phyloP scores from a whole-genome alignment of 2,797 vertebrate species.

The Siniperca obscura region DNA sequence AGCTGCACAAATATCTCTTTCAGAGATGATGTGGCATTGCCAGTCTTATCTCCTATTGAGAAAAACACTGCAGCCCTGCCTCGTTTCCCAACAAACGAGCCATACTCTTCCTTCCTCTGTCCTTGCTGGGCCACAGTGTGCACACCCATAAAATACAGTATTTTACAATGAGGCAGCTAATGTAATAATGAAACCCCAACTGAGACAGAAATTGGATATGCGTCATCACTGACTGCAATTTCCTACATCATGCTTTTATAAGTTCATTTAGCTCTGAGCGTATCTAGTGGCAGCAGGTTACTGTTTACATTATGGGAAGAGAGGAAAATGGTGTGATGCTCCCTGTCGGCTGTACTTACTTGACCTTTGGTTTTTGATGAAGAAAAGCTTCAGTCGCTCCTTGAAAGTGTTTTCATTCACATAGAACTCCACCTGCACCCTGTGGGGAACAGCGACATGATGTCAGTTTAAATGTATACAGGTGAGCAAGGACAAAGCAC shows the following conservation, averaged over 20 bases:
- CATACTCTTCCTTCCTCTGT: not conserved
- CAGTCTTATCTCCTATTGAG: conserved; percentile 43
- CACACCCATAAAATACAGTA: conserved; percentile 17
- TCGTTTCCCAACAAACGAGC: conserved; percentile 45
- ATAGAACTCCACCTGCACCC: conserved; percentile 91
- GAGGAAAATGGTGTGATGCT: not conserved
- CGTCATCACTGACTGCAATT: conserved; percentile 32
- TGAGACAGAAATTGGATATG: conserved; percentile 53
- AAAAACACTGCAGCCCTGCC: conserved; percentile 36
- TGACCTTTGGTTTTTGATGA: conserved; percentile 93
- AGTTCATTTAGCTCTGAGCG: conserved; percentile 30
- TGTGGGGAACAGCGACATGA: conserved; percentile 59
- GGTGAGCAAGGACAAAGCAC: not conserved
- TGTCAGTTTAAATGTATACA: conserved; percentile 15
- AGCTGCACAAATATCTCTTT: conserved; percentile 11
- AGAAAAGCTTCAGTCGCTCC: conserved; percentile 90
- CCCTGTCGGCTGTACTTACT: conserved; percentile 82
- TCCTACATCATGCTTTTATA: conserved; percentile 39
- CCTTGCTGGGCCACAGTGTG: not conserved
- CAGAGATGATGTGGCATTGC: not conserved
- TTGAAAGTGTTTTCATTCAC: conserved; percentile 92
- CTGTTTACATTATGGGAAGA: conserved; percentile 10
- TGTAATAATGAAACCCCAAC: conserved; percentile 43
- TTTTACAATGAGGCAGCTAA: conserved; percentile 35
- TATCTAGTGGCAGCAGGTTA: not conserved